A percentile compares a stretch with the other conserved stretches of the same genome.
Conservation (phyloP, 2,113 vertebrate genomes). For the Peucedramus taeniatus region DNA sequence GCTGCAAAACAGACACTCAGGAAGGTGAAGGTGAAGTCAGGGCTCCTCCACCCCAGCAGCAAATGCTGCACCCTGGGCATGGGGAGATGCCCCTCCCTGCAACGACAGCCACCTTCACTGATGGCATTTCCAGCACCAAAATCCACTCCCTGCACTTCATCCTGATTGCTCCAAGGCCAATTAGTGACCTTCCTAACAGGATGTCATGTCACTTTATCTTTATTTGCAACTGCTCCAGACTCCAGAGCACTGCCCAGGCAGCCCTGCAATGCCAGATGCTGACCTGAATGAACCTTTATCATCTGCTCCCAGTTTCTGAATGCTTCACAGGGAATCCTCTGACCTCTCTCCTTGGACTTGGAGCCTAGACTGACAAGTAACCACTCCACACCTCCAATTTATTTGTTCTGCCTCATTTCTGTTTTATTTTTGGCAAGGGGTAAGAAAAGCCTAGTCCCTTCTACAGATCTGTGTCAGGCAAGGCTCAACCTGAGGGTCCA, state of each 20-base stretch:
- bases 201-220: background rate
- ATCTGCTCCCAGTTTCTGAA: background rate
- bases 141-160: background rate
- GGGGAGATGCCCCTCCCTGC: background rate
- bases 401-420: background rate
- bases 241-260: background rate
- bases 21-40: background rate
- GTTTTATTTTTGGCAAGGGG: background rate
- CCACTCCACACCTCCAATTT: accelerated
- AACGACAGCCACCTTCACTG: accelerated
- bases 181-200: background rate
- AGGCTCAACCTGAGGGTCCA: background rate
- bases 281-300: background rate
- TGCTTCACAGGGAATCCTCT: background rate
- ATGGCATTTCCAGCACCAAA: background rate
- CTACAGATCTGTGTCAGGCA: background rate
- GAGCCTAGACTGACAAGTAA: background rate
- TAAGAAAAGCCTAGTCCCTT: background rate
- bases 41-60: accelerated
- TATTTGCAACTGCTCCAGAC: background rate
- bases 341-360: background rate
- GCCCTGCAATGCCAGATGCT: background rate
- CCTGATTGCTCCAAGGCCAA: background rate
- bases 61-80: background rate
- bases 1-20: background rate